A percentile compares a stretch with the other conserved stretches of the same genome.
phyloP scores from a whole-genome alignment of 2,888 invertebrate genomes.

The Stegana nigrithorax region DNA sequence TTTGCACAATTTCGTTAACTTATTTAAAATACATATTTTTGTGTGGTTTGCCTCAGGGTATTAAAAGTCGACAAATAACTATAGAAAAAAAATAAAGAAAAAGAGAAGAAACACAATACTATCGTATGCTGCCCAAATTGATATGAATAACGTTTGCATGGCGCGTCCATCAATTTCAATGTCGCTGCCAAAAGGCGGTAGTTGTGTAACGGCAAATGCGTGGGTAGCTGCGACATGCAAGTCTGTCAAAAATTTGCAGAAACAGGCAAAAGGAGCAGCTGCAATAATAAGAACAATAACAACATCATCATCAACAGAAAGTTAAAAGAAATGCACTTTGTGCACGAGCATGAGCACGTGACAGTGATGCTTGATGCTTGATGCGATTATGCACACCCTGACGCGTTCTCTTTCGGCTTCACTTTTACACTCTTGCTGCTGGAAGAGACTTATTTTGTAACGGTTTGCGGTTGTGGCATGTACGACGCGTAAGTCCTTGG shows the following conservation, averaged over 20 bases:
- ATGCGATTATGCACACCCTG: no score
- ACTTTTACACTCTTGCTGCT: no score
- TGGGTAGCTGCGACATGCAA: neutral
- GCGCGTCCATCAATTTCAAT: constrained; percentile 13
- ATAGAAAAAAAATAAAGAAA: neutral
- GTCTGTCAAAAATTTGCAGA: neutral
- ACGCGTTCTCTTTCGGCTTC: no score
- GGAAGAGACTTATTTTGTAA: no score
- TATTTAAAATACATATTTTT: neutral
- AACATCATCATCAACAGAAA: neutral
- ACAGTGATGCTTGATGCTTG: neutral
- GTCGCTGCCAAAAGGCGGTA: neutral
- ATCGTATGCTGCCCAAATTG: neutral
- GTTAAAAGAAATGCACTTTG: neutral
- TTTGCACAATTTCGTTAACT: neutral
- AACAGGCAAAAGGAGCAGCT: no score
- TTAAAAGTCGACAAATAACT: neutral
- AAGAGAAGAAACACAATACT: no score
- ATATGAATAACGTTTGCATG: neutral
- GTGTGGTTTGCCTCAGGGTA: neutral
- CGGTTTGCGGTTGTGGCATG: no score
- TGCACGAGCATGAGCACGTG: neutral
- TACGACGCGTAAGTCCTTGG: no score
- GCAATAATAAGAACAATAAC: neutral
- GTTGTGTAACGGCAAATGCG: neutral